Evolutionary conservation across 1,140 invertebrate species (phyloP).

Genomic region (Hestina assimilis): DNA sequence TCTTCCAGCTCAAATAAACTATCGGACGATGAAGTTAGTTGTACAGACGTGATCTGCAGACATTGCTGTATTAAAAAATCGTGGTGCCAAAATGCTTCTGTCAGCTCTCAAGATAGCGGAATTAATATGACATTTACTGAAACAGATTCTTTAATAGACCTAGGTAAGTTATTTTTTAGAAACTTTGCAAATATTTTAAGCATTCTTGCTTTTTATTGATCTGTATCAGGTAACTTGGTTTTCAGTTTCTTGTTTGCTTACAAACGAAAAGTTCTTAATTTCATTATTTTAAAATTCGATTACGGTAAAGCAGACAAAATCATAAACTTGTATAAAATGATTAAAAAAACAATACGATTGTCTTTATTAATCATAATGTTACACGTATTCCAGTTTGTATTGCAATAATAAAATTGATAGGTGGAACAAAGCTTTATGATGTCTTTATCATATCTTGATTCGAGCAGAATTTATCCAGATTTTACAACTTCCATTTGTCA

Average conservation of each 20-base stretch:
- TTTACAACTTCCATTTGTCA: conserved; percentile 6
- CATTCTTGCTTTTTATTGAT: too few species aligned
- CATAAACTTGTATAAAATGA: too few species aligned
- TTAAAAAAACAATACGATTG: too few species aligned
- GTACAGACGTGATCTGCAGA: conserved; percentile 61
- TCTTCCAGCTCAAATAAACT: conserved; percentile 74
- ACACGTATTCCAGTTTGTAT: too few species aligned
- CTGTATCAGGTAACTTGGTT: too few species aligned
- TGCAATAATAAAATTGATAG: background rate
- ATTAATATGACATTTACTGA: conserved; percentile 87
- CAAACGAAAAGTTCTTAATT: too few species aligned
- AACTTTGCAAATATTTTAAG: background rate
- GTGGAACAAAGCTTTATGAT: conserved; percentile 2
- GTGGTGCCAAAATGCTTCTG: conserved; percentile 81
- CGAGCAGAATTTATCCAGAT: conserved; percentile 17
- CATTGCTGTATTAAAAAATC: conserved; percentile 78
- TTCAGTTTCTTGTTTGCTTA: too few species aligned
- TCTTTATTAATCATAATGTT: too few species aligned
- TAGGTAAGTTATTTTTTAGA: conserved; percentile 48
- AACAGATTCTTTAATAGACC: conserved; percentile 78
- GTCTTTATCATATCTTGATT: conserved; percentile 8
- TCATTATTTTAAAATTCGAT: too few species aligned
- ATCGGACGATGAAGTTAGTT: conserved; percentile 76
- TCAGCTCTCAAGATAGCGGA: conserved; percentile 87
- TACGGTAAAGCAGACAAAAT: too few species aligned